Evolutionary conservation across 2,113 vertebrate species (phyloP), one percentile per base, ranked within the genome.

Genomic region (Crocuta crocuta): DNA sequence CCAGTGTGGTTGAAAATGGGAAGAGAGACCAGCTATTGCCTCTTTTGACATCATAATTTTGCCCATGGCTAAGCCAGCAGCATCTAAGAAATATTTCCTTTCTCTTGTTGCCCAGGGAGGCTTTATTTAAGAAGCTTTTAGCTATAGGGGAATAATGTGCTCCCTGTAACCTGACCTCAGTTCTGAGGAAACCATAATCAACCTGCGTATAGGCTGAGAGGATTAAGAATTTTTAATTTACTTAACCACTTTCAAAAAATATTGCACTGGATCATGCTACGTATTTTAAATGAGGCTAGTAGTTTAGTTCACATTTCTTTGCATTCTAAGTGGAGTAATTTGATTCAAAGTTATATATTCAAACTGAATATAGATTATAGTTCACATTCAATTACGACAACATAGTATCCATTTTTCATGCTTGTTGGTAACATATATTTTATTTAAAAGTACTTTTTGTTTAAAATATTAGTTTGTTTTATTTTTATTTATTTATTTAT

Each of bases 381-480:
- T 33, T 35, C 55, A 48, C 87, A 50, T 80, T 85, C 53, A 82
- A 33, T 82, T 68, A 73, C 43, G 55, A 91, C 43, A 50, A 85
- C 73, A 61, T 68, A n/a, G 12, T 94, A 88, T 26, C 61, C 10
- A n/a, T 79, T 31, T 63, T 58, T 74, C 61, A 19, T 66, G 76
- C 35, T 85, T 89, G 21, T 17, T 84, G 68, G 92, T 78, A 95
- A 71, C 39, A 90, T 92, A 93, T 61, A 82, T 53, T 86, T 63
- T 71, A 96, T 96, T 98, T 87, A 66, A 89, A 98, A 84, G 71
- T 45, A 66, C 8, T 83, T 93, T 83, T 45, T 66, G 78, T 97
- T 97, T 96, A 97, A 97, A 97, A 33, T 10, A 70, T 26, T 21
- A 58, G 58, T 19, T 58, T 21, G 7, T 58, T 58, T 58, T 58